Evolutionary conservation across 2,113 vertebrate genomes (phyloP), one percentile per base, ranked within the genome.

Genomic region (Macrotus californicus): DNA sequence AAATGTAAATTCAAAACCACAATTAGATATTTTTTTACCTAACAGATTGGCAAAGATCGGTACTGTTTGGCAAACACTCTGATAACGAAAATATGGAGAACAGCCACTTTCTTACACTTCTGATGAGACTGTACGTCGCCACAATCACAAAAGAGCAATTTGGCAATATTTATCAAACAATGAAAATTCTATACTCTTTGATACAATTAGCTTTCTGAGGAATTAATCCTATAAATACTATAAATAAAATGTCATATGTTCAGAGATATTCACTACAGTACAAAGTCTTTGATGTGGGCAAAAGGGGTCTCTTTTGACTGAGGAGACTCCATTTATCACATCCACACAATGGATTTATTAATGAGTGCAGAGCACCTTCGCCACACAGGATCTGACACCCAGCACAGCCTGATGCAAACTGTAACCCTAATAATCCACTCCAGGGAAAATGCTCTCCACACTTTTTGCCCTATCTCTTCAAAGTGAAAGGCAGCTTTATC

Each of bases 1-100:
- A 87, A 92, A 70, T 43, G 4, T 39, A 80, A 87, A 93, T 61
- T 82, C n/a, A 86, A 86, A 48, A 93, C 29, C 88, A 86, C 46
- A 80, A 39, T 22, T 87, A 81, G 24, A 13, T 94, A 69, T 87
- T 94, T 86, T 91, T 83, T 31, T 26, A 88, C 31, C 69, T 77
- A 66, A 79, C 18, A 54, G 48, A 77, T 18, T 41, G 75, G 24
- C 39, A 86, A 94, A 67, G 11, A 79, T 90, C 46, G 87, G 9
- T 52, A 66, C 75, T 36, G 46, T 87, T 50, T 72, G 29, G n/a
- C 39, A 89, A 67, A 54, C 21, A 85, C 29, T 92, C 4, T 66
- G 12, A 61, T 72, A 75, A 70, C 22, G 26, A 89, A 12, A 7
- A 82, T 31, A 15, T 26, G 22, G 39, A 34, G 46, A 83, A 80